Evolutionary conservation across 2,113 vertebrate species (phyloP).

Genomic region (Egretta garzetta): DNA sequence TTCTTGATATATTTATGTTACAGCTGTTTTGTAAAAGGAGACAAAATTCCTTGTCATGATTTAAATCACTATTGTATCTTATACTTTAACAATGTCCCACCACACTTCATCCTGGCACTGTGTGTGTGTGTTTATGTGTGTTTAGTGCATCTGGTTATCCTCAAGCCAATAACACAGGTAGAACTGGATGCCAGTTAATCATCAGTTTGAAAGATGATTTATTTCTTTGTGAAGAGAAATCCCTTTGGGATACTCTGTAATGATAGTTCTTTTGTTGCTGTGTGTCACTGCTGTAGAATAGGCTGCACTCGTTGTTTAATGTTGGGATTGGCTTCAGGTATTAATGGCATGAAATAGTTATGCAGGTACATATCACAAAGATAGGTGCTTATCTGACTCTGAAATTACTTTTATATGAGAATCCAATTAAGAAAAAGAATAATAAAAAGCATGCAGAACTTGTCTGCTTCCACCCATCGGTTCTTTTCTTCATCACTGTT

Average conservation of each 20-base stretch:
- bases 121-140: background rate
- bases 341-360: background rate
- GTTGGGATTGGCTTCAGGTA: background rate
- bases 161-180: background rate
- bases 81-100: background rate
- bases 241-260: background rate
- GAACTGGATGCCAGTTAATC: background rate
- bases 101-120: background rate
- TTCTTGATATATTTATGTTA: background rate
- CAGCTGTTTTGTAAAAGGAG: background rate
- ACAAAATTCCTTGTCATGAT: background rate
- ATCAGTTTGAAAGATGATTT: background rate
- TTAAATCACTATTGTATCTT: background rate
- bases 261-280: background rate
- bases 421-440: background rate
- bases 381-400: background rate
- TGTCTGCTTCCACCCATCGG: background rate
- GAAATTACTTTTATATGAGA: background rate
- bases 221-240: background rate
- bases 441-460: background rate
- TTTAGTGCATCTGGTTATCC: background rate
- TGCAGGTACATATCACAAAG: background rate
- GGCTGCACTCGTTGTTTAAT: background rate
- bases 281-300: background rate
- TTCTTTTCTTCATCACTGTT: background rate